phyloP scores from a whole-genome alignment of 2,888 invertebrate species.

The Malthinus flaveolus region DNA sequence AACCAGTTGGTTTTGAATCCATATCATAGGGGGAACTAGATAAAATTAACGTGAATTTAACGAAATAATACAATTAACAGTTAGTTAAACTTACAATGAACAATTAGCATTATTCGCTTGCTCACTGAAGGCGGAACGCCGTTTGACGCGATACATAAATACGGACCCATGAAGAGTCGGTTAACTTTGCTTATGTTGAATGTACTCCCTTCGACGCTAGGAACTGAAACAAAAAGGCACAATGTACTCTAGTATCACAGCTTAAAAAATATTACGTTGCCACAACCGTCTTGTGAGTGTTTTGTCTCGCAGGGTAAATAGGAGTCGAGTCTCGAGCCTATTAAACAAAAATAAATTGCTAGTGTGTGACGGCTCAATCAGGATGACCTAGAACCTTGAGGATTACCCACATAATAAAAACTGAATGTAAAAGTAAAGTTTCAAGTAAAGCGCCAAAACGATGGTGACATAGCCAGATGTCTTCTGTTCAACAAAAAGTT shows the following conservation, averaged over 20 bases:
- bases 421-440: too few relatives aligned
- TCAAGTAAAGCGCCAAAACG: too few relatives aligned
- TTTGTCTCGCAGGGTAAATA: too few relatives aligned
- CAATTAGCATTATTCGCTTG: constrained; percentile 83
- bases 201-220: constrained; percentile 68
- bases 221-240: constrained; percentile 56
- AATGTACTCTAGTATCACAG: too few relatives aligned
- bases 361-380: too few relatives aligned
- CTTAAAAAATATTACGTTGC: constrained; percentile 14
- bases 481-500: too few relatives aligned
- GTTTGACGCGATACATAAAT: constrained; percentile 78
- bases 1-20: constrained; percentile 72
- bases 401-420: too few relatives aligned
- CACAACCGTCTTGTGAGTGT: neutral
- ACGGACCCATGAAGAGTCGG: constrained; percentile 77
- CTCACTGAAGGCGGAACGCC: constrained; percentile 86
- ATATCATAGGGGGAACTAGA: constrained; percentile 74
- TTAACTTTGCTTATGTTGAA: constrained; percentile 70
- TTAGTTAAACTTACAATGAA: constrained; percentile 67
- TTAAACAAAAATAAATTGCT: too few relatives aligned
- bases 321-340: too few relatives aligned
- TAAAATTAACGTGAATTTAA: constrained; percentile 3
- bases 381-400: too few relatives aligned
- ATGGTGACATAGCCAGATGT: too few relatives aligned
- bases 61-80: neutral